These are phyloP conservation scores for Euclidia mi DNA, from an alignment of 2,888 invertebrate genomes.

Conservation along the genomic window DNA sequence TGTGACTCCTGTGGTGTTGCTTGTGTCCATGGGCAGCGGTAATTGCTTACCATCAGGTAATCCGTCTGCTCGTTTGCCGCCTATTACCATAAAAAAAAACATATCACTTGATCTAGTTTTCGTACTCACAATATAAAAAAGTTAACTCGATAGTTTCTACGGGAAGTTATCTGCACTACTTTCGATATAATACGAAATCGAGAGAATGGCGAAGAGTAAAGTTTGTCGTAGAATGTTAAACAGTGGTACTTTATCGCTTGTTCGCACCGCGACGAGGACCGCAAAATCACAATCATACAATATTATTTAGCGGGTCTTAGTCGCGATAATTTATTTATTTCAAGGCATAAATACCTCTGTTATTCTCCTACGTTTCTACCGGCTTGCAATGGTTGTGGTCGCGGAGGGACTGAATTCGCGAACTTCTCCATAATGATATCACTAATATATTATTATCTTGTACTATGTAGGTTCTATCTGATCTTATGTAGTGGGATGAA, in stretches of 20 bases:
- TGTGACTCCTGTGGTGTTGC: no score
- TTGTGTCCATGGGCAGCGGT: no score
- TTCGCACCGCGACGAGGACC: constrained; percentile 52
- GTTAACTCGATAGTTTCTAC: constrained; percentile 59
- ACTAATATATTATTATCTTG: constrained; percentile 34
- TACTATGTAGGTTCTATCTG: neutral
- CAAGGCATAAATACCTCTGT: no score
- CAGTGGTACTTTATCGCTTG: constrained; percentile 67
- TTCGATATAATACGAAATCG: constrained; percentile 69
- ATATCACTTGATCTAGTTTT: constrained; percentile 57
- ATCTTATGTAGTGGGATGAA: neutral
- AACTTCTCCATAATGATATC: constrained; percentile 59
- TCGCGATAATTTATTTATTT: no score
- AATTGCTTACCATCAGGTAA: no score
- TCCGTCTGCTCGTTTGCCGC: no score
- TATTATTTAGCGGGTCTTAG: no score
- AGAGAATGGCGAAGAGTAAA: constrained; percentile 68
- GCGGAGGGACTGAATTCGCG: no score
- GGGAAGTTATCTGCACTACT: constrained; percentile 62
- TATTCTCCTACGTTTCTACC: no score
- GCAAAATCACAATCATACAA: constrained; percentile 66
- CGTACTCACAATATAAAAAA: constrained; percentile 57
- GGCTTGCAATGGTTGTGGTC: no score
- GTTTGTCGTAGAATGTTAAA: constrained; percentile 72
- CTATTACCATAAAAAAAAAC: constrained; percentile 44